phyloP scores from a whole-genome alignment of 2,113 vertebrate genomes.

The Hypomesus transpacificus region DNA sequence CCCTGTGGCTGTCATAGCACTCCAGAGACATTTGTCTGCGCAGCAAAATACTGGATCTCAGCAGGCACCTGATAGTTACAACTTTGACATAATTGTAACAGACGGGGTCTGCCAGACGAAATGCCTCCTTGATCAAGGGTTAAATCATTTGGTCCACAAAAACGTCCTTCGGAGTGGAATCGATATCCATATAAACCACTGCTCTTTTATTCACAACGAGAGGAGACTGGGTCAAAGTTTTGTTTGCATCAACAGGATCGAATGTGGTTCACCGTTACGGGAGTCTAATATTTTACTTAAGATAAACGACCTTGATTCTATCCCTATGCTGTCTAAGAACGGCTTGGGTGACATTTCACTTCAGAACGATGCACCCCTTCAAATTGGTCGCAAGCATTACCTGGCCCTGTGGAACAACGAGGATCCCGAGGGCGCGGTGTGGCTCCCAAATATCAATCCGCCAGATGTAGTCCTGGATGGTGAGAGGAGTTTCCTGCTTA shows the following conservation, averaged over 20 bases:
- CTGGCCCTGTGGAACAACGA: slow-evolving; percentile 88
- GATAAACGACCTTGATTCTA: slow-evolving; percentile 2
- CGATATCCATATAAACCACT: slow-evolving; percentile 63
- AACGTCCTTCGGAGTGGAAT: slow-evolving; percentile 74
- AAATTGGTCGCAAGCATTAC: slow-evolving; percentile 73
- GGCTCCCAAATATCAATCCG: slow-evolving; percentile 56
- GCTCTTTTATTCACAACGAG: slow-evolving; percentile 77
- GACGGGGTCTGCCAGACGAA: slow-evolving; percentile 72
- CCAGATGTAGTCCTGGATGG: slow-evolving; percentile 67
- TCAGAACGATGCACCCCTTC: slow-evolving; percentile 64
- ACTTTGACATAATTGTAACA: slow-evolving; percentile 75
- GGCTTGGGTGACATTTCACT: slow-evolving; percentile 29
- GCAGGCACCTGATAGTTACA: slow-evolving; percentile 29
- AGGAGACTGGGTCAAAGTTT: slow-evolving; percentile 69
- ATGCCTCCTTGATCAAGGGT: slow-evolving; percentile 66
- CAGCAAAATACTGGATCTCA: not conserved
- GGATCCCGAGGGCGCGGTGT: slow-evolving; percentile 79
- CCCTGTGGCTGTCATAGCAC: slow-evolving; percentile 46
- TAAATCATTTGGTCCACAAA: slow-evolving; percentile 70
- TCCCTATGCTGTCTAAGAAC: slow-evolving; percentile 52
- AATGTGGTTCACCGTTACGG: slow-evolving; percentile 10
- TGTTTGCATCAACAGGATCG: slow-evolving; percentile 70
- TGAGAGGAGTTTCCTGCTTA: slow-evolving; percentile 52
- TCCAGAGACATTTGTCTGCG: slow-evolving; percentile 55
- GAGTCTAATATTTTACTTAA: not conserved